These are phyloP conservation scores for Trigoniulus corallinus DNA, from an alignment of 1,140 invertebrate species.

Conservation along the genomic window DNA sequence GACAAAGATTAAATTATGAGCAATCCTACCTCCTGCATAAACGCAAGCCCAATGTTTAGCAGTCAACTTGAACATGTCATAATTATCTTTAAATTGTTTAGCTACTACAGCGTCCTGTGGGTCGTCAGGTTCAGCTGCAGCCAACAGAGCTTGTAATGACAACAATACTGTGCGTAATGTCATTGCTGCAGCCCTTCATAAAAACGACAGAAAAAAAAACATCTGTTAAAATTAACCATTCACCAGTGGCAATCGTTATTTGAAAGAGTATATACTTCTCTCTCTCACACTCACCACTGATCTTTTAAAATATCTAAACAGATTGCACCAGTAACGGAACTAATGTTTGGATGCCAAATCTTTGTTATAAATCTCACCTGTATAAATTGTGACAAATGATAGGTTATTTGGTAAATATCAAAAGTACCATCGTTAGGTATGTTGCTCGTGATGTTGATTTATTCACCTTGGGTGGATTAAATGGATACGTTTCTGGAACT, in stretches of 20 bases:
- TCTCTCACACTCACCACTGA: too few species aligned
- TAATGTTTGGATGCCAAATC: conserved; percentile 99
- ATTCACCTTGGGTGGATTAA: conserved; percentile 87
- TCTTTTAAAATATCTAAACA: conserved; percentile 99
- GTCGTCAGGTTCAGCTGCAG: conserved; percentile 88
- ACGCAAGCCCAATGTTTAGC: conserved; percentile 87
- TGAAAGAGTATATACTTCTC: conserved; percentile 13
- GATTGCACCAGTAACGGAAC: conserved; percentile 95
- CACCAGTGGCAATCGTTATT: neutral
- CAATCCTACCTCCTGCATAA: conserved; percentile 58
- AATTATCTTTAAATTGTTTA: conserved; percentile 81
- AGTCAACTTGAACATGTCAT: conserved; percentile 67
- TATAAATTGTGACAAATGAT: conserved; percentile 2
- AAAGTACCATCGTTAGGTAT: neutral
- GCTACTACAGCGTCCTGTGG: conserved; percentile 96
- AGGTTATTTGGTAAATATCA: neutral
- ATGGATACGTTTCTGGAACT: conserved; percentile 97
- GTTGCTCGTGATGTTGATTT: neutral
- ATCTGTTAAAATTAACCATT: neutral
- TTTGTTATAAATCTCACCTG: conserved; percentile 71
- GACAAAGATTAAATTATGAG: neutral
- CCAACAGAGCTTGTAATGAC: conserved; percentile 72
- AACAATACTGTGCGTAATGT: conserved; percentile 88
- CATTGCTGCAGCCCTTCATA: conserved; percentile 83
- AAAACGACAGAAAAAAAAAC: neutral